Evolutionary conservation across 2,113 vertebrate genomes (phyloP).

Genomic region (Arvicanthis niloticus): DNA sequence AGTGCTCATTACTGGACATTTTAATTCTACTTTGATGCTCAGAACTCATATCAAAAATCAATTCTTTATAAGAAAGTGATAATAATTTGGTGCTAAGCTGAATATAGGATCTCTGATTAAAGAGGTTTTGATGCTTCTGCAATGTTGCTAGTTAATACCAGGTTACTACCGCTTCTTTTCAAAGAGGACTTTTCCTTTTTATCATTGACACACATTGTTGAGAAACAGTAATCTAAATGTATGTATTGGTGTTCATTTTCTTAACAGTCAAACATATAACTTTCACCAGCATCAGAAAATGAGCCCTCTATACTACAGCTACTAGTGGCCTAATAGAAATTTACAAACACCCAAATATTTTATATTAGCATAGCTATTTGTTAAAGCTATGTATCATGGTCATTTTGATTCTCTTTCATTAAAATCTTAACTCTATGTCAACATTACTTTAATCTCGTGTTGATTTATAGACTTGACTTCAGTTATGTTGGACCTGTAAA

Average conservation of each 20-base stretch:
- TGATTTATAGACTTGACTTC: neutral
- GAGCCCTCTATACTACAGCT: neutral
- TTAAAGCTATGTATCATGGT: neutral
- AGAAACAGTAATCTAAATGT: neutral
- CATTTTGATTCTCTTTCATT: neutral
- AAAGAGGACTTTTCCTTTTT: neutral
- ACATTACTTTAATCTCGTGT: neutral
- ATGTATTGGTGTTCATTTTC: neutral
- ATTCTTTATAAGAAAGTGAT: neutral
- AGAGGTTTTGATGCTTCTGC: accelerated
- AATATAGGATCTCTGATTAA: neutral
- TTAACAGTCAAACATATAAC: neutral
- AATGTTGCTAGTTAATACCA: neutral
- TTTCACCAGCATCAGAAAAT: neutral
- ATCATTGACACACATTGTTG: neutral
- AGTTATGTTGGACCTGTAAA: neutral
- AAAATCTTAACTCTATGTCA: neutral
- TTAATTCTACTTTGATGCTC: neutral
- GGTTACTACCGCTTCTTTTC: neutral
- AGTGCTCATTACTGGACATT: neutral
- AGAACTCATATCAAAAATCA: neutral
- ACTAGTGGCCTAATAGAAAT: neutral
- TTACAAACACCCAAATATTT: conserved; percentile 34
- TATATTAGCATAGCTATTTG: neutral
- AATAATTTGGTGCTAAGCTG: neutral